Conservation (phyloP, 2,888 invertebrate genomes). For the Cryptophagus acutangulus region DNA sequence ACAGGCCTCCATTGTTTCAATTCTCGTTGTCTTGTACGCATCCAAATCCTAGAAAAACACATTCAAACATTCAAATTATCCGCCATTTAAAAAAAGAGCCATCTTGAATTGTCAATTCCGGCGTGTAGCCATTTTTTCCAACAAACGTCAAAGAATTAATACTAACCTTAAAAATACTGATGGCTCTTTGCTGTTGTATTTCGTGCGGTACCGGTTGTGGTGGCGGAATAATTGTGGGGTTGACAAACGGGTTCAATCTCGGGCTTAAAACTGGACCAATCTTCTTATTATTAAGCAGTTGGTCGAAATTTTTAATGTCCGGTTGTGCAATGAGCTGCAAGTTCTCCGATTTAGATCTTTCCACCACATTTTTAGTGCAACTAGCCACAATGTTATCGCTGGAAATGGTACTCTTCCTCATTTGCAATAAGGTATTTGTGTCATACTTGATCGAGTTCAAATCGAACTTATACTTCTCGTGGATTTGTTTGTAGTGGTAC, state of each 20-base stretch:
- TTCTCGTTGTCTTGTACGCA: slow-evolving; percentile 76
- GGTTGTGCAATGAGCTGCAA: too few relatives aligned
- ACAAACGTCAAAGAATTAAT: not conserved
- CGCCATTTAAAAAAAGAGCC: not conserved
- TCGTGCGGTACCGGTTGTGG: slow-evolving; percentile 73
- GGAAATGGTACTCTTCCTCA: slow-evolving; percentile 39
- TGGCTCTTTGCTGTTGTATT: slow-evolving; percentile 75
- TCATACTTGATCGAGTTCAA: slow-evolving; percentile 42
- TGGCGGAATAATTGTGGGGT: slow-evolving; percentile 46
- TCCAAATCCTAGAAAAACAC: slow-evolving; percentile 66
- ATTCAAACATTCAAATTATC: slow-evolving; percentile 2
- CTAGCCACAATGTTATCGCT: slow-evolving; percentile 36
- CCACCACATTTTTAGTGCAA: slow-evolving; percentile 18
- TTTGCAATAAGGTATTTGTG: slow-evolving; percentile 45
- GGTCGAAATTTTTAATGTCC: slow-evolving; percentile 38
- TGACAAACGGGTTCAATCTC: slow-evolving; percentile 41
- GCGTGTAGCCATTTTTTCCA: too few relatives aligned
- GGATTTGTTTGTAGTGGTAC: slow-evolving; percentile 27
- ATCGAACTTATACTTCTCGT: slow-evolving; percentile 42
- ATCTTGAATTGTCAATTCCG: too few relatives aligned
- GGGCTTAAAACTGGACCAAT: slow-evolving; percentile 47
- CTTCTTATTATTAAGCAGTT: slow-evolving; percentile 45
- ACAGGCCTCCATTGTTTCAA: slow-evolving; percentile 79
- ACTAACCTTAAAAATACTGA: slow-evolving; percentile 75
- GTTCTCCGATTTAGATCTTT: slow-evolving; percentile 25